Evolutionary conservation across 2,888 invertebrate genomes (phyloP), one percentile per base, ranked within the genome.

Genomic region (Seira musarum): DNA sequence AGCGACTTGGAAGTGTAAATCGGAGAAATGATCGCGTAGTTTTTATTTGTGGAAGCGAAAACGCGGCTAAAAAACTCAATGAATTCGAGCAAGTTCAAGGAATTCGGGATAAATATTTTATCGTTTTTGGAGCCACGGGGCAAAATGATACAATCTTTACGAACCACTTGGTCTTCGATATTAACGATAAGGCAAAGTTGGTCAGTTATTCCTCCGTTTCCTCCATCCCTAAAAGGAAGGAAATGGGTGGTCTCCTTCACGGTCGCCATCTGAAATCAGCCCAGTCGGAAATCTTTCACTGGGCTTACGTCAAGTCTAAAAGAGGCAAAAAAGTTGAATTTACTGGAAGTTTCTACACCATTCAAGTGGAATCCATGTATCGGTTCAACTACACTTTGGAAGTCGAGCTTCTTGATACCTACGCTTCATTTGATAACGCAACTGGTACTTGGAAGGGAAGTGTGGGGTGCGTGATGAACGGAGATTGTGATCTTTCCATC

Each of bases 301-400:
- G 78, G 78, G 78, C 78, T 1, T 78, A 78, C 24, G 40, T 78
- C 13, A 40, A 71, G 19, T 30, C 30, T 8, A 8, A 30, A 5
- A 10, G 19, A 10, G 10, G 40, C 21, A 71, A 67, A 6, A 30
- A 53, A 1, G 66, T 61, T 0, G 24, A 64, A 1, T 72, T 78
- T 25, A 21, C 61, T 1, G 78, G 78, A 67, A 78, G 78, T 22
- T 67, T 78, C 53, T 17, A 40, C 17, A 17, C 17, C 2, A 17
- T 78, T 22, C 78, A 78, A 66, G 13, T 53, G 5, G 72, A 72
- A 19, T 21, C 78, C 1, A 78, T 78, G 78, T 67, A 78, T 17
- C 25, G 72, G 22, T 78, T 72, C 17, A 78, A 78, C 30, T 78
- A 78, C 72, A 72, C 78, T 10, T n/a, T 78, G 10, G 72, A 78